Evolutionary conservation across 2,797 vertebrate species (phyloP).

Genomic region (Ctenochaetus hawaiiensis): DNA sequence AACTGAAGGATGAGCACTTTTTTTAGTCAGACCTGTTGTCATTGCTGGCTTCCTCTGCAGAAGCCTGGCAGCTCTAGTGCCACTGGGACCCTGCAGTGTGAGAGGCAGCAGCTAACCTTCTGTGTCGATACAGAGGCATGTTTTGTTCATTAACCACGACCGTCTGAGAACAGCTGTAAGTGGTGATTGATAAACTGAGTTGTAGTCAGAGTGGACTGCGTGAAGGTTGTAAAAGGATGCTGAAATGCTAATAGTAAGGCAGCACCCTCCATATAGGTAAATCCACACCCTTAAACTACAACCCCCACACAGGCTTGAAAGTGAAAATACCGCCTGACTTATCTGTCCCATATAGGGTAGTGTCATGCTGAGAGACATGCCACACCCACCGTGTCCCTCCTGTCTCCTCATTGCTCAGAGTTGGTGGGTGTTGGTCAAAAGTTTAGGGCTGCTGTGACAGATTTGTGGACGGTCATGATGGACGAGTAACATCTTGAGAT

Average conservation of each 20-base stretch:
- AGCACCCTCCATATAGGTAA: conserved; percentile 62
- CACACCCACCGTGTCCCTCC: conserved; percentile 45
- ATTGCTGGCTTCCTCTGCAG: background rate
- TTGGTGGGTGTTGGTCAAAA: conserved; percentile 12
- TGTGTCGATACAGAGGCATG: background rate
- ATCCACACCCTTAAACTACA: background rate
- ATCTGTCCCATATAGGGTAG: conserved; percentile 79
- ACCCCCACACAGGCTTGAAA: conserved; percentile 3
- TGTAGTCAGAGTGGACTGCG: background rate
- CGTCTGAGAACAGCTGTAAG: background rate
- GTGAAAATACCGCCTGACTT: conserved; percentile 13
- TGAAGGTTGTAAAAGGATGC: background rate
- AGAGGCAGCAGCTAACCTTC: background rate
- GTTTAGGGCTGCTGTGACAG: conserved; percentile 58
- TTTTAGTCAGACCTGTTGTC: background rate
- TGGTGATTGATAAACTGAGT: conserved; percentile 6
- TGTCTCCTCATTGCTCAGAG: conserved; percentile 9
- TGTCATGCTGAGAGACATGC: conserved; percentile 51
- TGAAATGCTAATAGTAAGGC: background rate
- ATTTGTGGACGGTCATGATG: conserved; percentile 65
- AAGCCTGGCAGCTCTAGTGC: background rate
- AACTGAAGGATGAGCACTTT: conserved; percentile 19
- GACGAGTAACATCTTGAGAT: conserved; percentile 57
- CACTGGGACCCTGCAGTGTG: background rate
- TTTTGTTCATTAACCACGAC: background rate